Evolutionary conservation across 2,888 invertebrate species (phyloP), one percentile per base, ranked within the genome.

Genomic region (Ametastegia equiseti): DNA sequence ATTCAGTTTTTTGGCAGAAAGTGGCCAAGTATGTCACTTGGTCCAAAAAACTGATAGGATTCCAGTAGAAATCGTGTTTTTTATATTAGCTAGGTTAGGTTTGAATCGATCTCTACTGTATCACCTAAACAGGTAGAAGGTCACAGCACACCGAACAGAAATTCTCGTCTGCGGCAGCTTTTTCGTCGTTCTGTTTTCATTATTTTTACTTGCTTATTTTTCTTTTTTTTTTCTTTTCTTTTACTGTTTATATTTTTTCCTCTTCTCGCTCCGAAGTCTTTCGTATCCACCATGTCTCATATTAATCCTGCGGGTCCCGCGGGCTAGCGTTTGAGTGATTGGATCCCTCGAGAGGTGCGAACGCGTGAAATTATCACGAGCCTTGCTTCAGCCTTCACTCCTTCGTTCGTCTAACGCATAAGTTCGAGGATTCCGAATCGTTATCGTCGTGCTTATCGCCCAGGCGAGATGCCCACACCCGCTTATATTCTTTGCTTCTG

Each of bases 301-400:
- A 69, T 80, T 67, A 80, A 81, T 60, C 54, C 67, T 45, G 50
- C 47, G 67, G 67, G 54, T 60, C 54, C 67, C 65, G 50, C 63
- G 67, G 67, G 69, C 79, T n/a, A 30, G 30, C 57, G 63, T 79
- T 65, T 67, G 80, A 69, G 80, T 67, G 80, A 80, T 65, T 67
- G 80, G 80, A 33, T 80, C 80, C 67, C 80, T 50, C 45, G 80
- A 27, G 80, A 80, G 50, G 69, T 54, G 33, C 36, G 50, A 80
- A 23, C 69, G 69, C 80, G 67, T 80, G 30, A 67, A 69, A 80
- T 80, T 80, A 80, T 69, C 69, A 36, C 69, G 23, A 69, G 80
- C 47, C 67, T 67, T 67, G 39, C 54, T 23, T 11, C 54, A 23
- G 54, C 23, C 54, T 65, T 65, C 65, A 33, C 39, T 65, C 39